Base-by-base conservation (phyloP, 1,140 invertebrate species). In the Lasaia peninsularis region DNA sequence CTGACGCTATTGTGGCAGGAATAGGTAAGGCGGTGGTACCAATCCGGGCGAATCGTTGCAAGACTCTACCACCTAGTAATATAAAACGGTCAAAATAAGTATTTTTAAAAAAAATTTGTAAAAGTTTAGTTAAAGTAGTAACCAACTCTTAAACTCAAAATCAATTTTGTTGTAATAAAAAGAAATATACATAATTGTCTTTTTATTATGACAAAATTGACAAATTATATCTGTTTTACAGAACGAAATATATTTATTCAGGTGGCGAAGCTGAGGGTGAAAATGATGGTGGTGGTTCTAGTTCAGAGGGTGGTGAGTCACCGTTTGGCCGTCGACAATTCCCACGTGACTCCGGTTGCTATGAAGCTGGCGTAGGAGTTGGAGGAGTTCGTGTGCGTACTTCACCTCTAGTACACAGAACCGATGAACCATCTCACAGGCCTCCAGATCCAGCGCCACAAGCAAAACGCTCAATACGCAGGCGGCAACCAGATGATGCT, bases 341-440 rank as follows among this genome's bases (percentile, higher is more conserved):
- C 84, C 94, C 94, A 5, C 90, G 95, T 11, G 95, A 96, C 74
- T 95, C 94, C 0, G 94, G 94, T 7, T 95, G 94, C 72, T 95
- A 95, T 69, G 94, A 95, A 92, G 93, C 71, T 4, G 68, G 81
- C 20, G 85, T 84, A 89, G 68, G 91, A 88, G 78, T 86, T 71
- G 85, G 87, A 61, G 78, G 81, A 9, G 88, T 92, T 53, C 85
- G 90, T 57, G 87, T 91, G 33, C 69, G 89, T 16, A 83, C 90
- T 60, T 87, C 90, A 55, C 85, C 89, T 56, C 67, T 88, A 69
- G 70, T 92, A 73, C 68, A 92, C 78, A 61, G 91, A 86, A 84
- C 90, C 53, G 91, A 91, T 52, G 90, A 80, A 67, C 80, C 78
- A 11, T 73, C 75, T 20, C 78, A 84, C 58, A 74, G 89, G 62